These are phyloP conservation scores for Rhabdomys dilectus DNA, from an alignment of 2,113 vertebrate genomes.

Conservation along the genomic window DNA sequence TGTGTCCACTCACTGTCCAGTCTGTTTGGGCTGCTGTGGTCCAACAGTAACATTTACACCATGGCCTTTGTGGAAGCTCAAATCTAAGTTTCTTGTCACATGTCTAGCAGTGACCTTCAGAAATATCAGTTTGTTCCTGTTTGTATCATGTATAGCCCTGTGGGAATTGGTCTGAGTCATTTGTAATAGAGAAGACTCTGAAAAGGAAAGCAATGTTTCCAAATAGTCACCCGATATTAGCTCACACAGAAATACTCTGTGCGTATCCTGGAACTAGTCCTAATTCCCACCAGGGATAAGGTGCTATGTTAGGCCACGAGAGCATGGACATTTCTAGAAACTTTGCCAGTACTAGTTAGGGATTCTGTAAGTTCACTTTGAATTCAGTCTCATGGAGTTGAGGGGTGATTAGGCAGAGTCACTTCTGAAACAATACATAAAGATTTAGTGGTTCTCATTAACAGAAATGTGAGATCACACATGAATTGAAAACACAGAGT, in stretches of 20 bases:
- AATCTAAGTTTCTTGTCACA: neutral
- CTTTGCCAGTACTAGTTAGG: neutral
- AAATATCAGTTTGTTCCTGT: constrained; percentile 12
- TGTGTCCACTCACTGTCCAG: neutral
- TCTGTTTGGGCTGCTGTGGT: neutral
- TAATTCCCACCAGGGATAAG: neutral
- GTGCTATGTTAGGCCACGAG: neutral
- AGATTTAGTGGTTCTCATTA: neutral
- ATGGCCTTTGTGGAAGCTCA: neutral
- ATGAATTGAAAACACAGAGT: neutral
- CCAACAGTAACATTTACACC: neutral
- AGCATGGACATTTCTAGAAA: neutral
- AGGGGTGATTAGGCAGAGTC: neutral
- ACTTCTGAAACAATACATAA: neutral
- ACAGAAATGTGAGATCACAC: neutral
- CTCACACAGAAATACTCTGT: neutral
- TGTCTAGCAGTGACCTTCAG: neutral
- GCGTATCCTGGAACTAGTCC: neutral
- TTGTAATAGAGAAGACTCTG: neutral
- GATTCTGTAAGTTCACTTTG: constrained; percentile 22
- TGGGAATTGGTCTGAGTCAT: neutral
- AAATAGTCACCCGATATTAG: neutral
- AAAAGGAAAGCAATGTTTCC: neutral
- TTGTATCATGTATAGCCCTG: neutral
- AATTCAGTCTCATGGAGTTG: neutral